These are phyloP conservation scores for Latheticus oryzae DNA, from an alignment of 2,888 invertebrate species.

Conservation along the genomic window DNA sequence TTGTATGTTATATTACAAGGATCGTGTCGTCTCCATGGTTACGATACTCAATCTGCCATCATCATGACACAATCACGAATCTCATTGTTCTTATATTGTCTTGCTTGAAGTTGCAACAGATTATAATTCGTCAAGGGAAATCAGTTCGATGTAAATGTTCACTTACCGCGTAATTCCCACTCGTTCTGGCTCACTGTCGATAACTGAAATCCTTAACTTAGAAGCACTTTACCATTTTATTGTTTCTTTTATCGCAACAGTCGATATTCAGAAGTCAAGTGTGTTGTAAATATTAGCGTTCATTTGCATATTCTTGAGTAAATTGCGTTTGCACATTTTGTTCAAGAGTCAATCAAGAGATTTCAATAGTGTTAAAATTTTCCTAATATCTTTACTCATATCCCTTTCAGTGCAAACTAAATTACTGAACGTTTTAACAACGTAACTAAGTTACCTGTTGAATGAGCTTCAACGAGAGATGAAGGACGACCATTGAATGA, in stretches of 20 bases:
- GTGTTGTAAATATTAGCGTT: no score
- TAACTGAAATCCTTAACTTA: no score
- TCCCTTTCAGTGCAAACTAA: constrained; percentile 13
- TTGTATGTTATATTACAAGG: constrained; percentile 28
- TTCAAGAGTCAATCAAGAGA: no score
- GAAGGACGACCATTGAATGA: constrained; percentile 37
- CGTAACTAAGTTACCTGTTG: constrained; percentile 44
- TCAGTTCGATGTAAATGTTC: constrained; percentile 28
- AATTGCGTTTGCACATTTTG: background rate
- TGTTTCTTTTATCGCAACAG: no score
- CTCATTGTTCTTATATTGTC: constrained; percentile 38
- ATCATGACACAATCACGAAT: constrained; percentile 46
- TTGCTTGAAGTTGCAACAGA: constrained; percentile 14
- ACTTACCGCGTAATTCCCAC: constrained; percentile 20
- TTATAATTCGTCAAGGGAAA: constrained; percentile 25
- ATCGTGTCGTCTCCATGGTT: constrained; percentile 54
- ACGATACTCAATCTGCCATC: constrained; percentile 49
- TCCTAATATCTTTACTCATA: constrained; percentile 1
- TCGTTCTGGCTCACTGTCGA: constrained; percentile 3
- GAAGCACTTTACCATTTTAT: no score
- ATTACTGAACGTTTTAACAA: constrained; percentile 28
- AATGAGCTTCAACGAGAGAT: constrained; percentile 28
- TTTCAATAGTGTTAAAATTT: constrained; percentile 1
- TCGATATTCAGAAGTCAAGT: no score
- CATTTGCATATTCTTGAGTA: constrained; percentile 1